Percentiles rank a stretch among this genome's conserved stretches.
These are phyloP conservation scores for Cremastobaeus sp. DNA, from an alignment of 2,888 invertebrate species.

Conservation along the genomic window DNA sequence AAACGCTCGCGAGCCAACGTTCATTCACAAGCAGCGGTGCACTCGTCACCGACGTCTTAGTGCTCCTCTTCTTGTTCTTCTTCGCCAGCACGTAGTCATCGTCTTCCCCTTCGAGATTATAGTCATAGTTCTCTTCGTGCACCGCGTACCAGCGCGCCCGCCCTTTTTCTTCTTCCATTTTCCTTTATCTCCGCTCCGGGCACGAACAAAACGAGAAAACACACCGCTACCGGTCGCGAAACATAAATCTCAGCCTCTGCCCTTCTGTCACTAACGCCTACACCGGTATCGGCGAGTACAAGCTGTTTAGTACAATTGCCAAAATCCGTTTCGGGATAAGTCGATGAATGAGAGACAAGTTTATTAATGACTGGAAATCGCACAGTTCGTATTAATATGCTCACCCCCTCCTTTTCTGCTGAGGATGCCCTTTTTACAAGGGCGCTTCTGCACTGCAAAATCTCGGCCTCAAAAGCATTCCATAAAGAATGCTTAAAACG, in stretches of 20 bases:
- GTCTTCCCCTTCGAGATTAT: constrained; percentile 29
- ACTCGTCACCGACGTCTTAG: constrained; percentile 61
- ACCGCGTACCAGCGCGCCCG: constrained; percentile 23
- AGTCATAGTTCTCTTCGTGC: constrained; percentile 61
- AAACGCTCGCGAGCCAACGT: constrained; percentile 77
- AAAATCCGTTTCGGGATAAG: constrained; percentile 1
- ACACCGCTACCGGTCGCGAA: constrained; percentile 64
- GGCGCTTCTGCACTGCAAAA: too few species aligned
- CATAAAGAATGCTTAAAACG: too few species aligned
- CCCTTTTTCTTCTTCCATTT: constrained; percentile 59
- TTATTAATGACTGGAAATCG: constrained; percentile 3
- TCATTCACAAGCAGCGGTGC: constrained; percentile 75
- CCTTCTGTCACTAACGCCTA: constrained; percentile 59
- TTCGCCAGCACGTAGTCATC: constrained; percentile 36
- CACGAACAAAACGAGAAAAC: constrained; percentile 72
- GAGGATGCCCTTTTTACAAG: too few species aligned
- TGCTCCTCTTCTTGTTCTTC: constrained; percentile 62
- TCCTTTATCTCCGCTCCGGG: constrained; percentile 63
- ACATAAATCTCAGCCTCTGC: constrained; percentile 72
- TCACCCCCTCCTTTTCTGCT: too few species aligned
- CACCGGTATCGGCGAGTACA: constrained; percentile 25
- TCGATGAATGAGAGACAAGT: constrained; percentile 11
- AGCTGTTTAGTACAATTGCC: constrained; percentile 4
- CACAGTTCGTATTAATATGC: too few species aligned
- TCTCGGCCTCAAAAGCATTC: too few species aligned